Evolutionary conservation across 2,797 vertebrate genomes (phyloP).

Genomic region (Lemur catta): DNA sequence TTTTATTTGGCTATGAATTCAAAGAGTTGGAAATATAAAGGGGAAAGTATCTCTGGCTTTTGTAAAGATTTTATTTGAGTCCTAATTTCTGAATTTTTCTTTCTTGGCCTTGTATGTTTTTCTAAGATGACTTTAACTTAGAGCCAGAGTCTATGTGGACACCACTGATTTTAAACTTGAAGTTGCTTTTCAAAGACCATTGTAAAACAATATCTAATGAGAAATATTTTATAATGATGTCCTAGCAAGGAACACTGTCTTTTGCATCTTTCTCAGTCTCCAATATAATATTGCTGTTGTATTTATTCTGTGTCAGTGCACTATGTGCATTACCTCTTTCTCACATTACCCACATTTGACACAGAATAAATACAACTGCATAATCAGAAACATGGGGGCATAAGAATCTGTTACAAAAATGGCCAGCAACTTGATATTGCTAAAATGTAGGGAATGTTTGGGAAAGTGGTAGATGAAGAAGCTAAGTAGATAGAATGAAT

Average conservation of each 20-base stretch:
- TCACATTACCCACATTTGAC: neutral
- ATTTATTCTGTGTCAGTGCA: neutral
- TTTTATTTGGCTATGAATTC: neutral
- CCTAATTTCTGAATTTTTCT: neutral
- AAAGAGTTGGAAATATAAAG: neutral
- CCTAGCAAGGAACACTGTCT: neutral
- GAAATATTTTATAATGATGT: neutral
- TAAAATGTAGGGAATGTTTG: neutral
- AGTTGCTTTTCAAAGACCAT: neutral
- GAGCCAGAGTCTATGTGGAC: neutral
- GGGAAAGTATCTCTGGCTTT: neutral
- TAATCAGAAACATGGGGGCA: neutral
- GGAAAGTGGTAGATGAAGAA: neutral
- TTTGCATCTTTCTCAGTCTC: neutral
- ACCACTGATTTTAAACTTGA: neutral
- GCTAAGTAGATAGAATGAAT: neutral
- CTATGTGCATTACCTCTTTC: neutral
- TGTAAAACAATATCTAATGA: neutral
- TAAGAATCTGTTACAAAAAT: neutral
- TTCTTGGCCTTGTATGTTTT: neutral
- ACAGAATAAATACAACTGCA: neutral
- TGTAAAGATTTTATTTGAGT: neutral
- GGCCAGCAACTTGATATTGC: neutral
- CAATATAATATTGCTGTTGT: neutral
- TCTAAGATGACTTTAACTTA: conserved; percentile 18